Percentiles rank a stretch among this genome's conserved stretches.
phyloP scores from a whole-genome alignment of 2,113 vertebrate genomes.

The Monopterus albus region DNA sequence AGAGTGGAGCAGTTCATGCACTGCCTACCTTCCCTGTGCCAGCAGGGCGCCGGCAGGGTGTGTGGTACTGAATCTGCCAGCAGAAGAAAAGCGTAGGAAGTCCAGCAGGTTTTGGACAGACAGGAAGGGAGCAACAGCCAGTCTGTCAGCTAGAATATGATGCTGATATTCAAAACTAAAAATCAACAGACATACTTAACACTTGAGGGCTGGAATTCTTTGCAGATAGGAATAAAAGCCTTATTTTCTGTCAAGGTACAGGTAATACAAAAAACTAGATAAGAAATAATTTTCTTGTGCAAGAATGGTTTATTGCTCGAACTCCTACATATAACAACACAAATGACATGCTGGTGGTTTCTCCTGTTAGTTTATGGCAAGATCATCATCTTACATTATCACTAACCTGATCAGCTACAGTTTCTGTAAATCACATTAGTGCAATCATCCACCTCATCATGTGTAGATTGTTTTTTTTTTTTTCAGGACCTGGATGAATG shows the following conservation, averaged over 20 bases:
- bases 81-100: conserved; percentile 67
- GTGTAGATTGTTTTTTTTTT: conserved; percentile 62
- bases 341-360: conserved; percentile 27
- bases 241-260: background rate
- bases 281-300: background rate
- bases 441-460: conserved; percentile 63
- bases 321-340: conserved; percentile 13
- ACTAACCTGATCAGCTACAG: conserved; percentile 69
- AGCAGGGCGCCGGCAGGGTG: conserved; percentile 43
- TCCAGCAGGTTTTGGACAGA: conserved; percentile 53
- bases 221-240: background rate
- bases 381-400: conserved; percentile 64
- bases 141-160: conserved; percentile 40
- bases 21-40: conserved; percentile 48
- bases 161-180: conserved; percentile 18
- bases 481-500: conserved; percentile 73
- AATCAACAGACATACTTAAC: background rate
- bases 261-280: background rate
- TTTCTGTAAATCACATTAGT: conserved; percentile 74
- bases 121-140: conserved; percentile 54
- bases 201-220: background rate
- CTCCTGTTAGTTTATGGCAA: conserved; percentile 36
- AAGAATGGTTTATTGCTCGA: background rate
- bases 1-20: conserved; percentile 14
- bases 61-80: conserved; percentile 60